Evolutionary conservation across 2,797 vertebrate genomes (phyloP), one percentile per base, ranked within the genome.

Genomic region (Trematomus bernacchii): DNA sequence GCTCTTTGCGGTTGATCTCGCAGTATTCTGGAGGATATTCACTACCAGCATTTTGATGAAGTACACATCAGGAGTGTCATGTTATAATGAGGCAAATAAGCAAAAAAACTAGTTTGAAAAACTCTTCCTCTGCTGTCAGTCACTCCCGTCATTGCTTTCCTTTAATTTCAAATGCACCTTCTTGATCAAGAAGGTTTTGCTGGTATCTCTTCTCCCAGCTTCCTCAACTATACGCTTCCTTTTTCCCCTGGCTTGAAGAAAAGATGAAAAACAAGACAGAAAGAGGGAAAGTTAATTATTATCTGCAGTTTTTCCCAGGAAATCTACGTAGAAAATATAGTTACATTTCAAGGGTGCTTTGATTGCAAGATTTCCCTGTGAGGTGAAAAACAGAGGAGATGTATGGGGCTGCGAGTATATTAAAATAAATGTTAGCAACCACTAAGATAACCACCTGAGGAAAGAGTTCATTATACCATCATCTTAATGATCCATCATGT

Each of bases 1-100:
- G 84, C 82, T 83, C 71, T 84, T 81, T 84, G 82, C 57, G 69
- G 68, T 48, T 76, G 82, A 71, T 80, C 68, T 87, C 80, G 74
- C 65, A 59, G 76, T 66, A 64, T 42, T 83, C 79, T 74, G 84
- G 73, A 86, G 71, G 84, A 80, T 85, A 85, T 89, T 85, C 55
- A 73, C 80, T 75, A 79, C 69, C 87, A 77, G 80, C 76, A 14
- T 85, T 87, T 88, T 75, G 69, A 91, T 87, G 80, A 78, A 77
- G 53, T 77, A 80, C 77, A 87, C 70, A 76, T 85, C 68, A 73
- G 79, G 47, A 79, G 77, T 64, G 76, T 76, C 42, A 54, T 72
- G 76, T 85, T 85, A 50, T 85, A 74, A 91, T 76, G 80, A 90
- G 74, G 81, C 84, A 83, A 86, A 91, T 70, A 83, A 91, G 79